Conservation (phyloP, 2,113 vertebrate genomes). For the Pomatorhinus ruficollis region DNA sequence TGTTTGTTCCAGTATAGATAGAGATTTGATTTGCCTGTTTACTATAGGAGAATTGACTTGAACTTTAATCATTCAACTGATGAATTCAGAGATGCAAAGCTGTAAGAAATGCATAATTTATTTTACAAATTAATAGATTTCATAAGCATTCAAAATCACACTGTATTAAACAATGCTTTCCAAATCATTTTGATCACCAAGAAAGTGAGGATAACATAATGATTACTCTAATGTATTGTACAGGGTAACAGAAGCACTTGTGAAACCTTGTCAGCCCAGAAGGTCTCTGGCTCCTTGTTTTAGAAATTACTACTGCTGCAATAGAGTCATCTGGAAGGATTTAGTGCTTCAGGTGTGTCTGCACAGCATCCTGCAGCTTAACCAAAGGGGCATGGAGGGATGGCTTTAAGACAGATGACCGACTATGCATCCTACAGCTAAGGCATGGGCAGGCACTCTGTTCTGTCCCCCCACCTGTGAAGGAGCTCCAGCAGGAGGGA, state of each 20-base stretch:
- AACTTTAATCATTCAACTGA: slow-evolving; percentile 63
- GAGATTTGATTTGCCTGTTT: slow-evolving; percentile 61
- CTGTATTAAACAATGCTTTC: slow-evolving; percentile 11
- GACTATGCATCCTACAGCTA: background rate
- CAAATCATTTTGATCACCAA: slow-evolving; percentile 2
- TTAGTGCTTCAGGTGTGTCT: background rate
- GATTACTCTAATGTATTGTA: background rate
- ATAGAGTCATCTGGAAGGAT: background rate
- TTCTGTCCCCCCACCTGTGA: background rate
- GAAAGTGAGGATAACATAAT: background rate
- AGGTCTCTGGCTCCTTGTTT: background rate
- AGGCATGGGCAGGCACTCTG: background rate
- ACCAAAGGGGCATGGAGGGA: background rate
- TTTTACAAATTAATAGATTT: slow-evolving; percentile 60
- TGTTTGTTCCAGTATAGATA: slow-evolving; percentile 63
- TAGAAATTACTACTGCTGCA: background rate
- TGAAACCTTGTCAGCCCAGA: background rate
- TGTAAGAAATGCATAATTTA: slow-evolving; percentile 53
- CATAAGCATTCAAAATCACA: slow-evolving; percentile 43
- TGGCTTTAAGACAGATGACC: background rate
- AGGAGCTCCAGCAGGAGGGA: background rate
- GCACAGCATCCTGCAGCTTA: background rate
- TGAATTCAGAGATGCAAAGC: slow-evolving; percentile 57
- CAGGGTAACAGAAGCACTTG: background rate
- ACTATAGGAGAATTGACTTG: slow-evolving; percentile 30